Base-by-base conservation (phyloP, 2,888 invertebrate genomes). In the Agrypnus murinus region DNA sequence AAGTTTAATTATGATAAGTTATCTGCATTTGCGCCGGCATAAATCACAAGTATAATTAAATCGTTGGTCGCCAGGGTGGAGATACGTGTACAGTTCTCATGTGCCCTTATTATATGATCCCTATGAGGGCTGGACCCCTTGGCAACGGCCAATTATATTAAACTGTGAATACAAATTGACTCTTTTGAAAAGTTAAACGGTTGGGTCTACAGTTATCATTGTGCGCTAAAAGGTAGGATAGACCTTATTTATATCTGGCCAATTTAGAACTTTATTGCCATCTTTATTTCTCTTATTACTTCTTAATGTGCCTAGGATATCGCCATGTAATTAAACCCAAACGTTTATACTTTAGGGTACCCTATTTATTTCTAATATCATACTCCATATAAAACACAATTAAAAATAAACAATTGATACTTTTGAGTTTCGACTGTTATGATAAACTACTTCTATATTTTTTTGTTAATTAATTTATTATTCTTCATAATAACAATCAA, bases 141-240 rank as follows among this genome's bases (percentile, higher is more conserved):
- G 67, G 55, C 69, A 78, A 79, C 74, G 77, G 77, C 79, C 79
- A 79, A 79, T 79, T 79, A 79, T 78, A 79, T 77, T 79, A 78
- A 79, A 79, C 79, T 79, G 79, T 82, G 82, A 83, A 83, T 83
- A 83, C 82, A 83, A 83, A 84, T 83, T 82, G 83, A 83, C 81
- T 83, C 82, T 81, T 84, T 84, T 83, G 77, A 83, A 82, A 81
- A 81, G 82, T 79, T 83, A 84, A 84, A 84, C 83, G 83, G 81
- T 83, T 80, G 83, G 83, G 84, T 80, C 81, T 82, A 77, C 73
- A 79, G 78, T 76, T 78, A 79, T 79, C 76, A 77, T 78, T 79
- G 78, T 77, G 66, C 68, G 65, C 64, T 73, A 73, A 73, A 65
- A 71, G 71, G 58, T 71, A 66, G 62, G 45, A 71, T 71, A 48